Evolutionary conservation across 2,113 vertebrate species (phyloP), one percentile per base, ranked within the genome.

Genomic region (Xyrauchen texanus): DNA sequence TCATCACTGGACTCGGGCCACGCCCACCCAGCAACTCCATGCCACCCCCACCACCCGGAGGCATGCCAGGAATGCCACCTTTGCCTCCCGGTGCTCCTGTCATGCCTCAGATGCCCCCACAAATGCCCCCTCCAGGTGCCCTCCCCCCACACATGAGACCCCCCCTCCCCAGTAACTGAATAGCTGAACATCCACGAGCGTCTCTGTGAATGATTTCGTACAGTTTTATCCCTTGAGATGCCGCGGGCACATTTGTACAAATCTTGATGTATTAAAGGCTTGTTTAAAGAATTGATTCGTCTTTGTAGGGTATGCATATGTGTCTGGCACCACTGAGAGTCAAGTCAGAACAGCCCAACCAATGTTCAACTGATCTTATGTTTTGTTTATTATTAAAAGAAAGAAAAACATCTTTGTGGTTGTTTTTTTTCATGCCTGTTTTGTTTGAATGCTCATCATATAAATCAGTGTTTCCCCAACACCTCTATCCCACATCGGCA

Each of bases 111-210:
- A 94, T 96, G 81, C 93, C 94, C 10, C 90, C 88, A 34, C 21
- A 34, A 34, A 34, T 34, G 21, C 21, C 21, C 21, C 21, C 21
- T n/a, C 89, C 91, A 74, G 90, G 83, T 62, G 87, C 42, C 89
- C 45, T 97, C 92, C 96, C 96, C 4, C 95, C 96, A 0, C 95
- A 98, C 94, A 88, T 98, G 92, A 94, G 95, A 12, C 96, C 96
- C 0, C 96, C 95, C 0, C 93, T 96, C 16, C 93, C 96, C n/a
- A 77, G 90, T 0, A 92, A 95, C 53, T 93, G 93, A 7, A 90
- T 11, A 86, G 69, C 62, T 82, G 68, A 81, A 45, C 34, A 34
- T 34, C 21, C 21, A 34, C 3, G 42, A 34, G 21, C 21, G 21
- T 34, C 55, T 82, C 86, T 92, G 53, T n/a, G 78, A 8, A 16